Evolutionary conservation across 2,888 invertebrate genomes (phyloP).

Genomic region (Ceraclea dissimilis): DNA sequence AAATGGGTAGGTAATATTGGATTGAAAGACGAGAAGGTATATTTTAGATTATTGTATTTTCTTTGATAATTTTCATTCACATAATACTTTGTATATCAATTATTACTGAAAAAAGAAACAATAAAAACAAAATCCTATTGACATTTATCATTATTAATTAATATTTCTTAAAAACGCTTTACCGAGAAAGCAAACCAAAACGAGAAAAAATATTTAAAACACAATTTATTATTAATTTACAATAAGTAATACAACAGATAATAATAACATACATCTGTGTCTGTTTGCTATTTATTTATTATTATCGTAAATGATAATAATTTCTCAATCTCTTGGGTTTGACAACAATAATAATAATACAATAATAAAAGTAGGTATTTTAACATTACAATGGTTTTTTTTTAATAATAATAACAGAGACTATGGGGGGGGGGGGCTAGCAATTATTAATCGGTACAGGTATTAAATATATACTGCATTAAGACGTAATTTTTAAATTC

Average conservation of each 20-base stretch:
- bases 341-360: too few species aligned
- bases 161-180: background rate
- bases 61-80: constrained; percentile 14
- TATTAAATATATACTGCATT: too few species aligned
- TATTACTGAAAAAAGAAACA: constrained; percentile 7
- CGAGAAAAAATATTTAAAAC: background rate
- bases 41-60: constrained; percentile 19
- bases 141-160: background rate
- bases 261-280: background rate
- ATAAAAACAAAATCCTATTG: background rate
- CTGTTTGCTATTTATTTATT: too few species aligned
- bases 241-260: background rate
- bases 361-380: too few species aligned
- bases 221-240: background rate
- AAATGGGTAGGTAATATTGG: too few species aligned
- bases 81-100: constrained; percentile 18
- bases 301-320: too few species aligned
- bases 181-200: background rate
- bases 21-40: background rate
- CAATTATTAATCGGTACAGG: too few species aligned
- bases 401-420: too few species aligned
- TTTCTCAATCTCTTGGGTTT: too few species aligned
- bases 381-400: too few species aligned
- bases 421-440: too few species aligned
- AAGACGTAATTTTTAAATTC: too few species aligned